Base-by-base conservation (phyloP, 2,888 invertebrate species). In the Selenia dentaria region DNA sequence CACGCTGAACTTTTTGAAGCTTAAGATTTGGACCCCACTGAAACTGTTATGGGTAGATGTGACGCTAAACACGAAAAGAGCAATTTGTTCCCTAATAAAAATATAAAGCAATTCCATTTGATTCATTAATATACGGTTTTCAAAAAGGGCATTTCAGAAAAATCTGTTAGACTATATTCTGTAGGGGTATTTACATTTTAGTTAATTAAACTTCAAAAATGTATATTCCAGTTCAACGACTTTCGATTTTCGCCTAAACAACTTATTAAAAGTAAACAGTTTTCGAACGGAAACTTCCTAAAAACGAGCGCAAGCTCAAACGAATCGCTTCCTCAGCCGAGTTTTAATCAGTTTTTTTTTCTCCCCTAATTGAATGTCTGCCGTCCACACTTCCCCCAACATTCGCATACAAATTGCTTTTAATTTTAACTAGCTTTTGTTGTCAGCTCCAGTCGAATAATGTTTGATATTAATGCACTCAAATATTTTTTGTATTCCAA, bases 341-440 rank as follows among this genome's bases (percentile, higher is more conserved):
- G 41, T 33, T 53, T 49, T 51, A 57, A 57, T 53, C 48, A 53
- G 44, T 31, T 48, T 56, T 51, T 49, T 32, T 39, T 39, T 39
- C 39, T 39, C 31, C 32, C 41, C 40, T 52, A 54, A 54, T 54
- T 54, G 54, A 57, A 54, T 52, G 50, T 57, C 43, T 41, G 40
- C 47, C 32, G 29, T 34, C 37, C 52, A 45, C 51, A 52, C 52
- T 57, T 62, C 45, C 51, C 45, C 48, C 51, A 46, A 26, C 51
- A 52, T 48, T 53, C 49, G 60, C 56, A 59, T 57, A 60, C 59
- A 62, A 59, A 66, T 68, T 50, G 56, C 42, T 58, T 61, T 64
- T 62, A 36, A 36, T 36, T 36, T 36, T 27, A 6, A 36, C 26
- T 36, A 36, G 36, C 11, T 26, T 3, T 26, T 18, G 26, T 13